Evolutionary conservation across 2,113 vertebrate species (phyloP).

Genomic region (Micronisus gabar): DNA sequence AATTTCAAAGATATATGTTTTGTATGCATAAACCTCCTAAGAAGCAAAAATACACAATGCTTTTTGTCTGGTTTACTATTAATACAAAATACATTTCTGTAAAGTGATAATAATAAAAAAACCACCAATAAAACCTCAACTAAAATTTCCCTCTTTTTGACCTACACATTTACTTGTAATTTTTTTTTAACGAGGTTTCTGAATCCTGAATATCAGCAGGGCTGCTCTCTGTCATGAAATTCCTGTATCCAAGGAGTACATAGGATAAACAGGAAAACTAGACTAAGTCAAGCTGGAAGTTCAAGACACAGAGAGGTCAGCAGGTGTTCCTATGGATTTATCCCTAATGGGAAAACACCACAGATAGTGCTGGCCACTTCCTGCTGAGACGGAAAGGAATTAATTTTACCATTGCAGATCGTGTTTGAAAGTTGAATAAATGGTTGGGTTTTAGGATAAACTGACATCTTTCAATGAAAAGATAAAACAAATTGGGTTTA

Average conservation of each 20-base stretch:
- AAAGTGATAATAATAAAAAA: neutral
- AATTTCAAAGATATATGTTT: neutral
- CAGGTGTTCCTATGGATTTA: neutral
- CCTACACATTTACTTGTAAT: accelerated
- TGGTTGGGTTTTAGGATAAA: neutral
- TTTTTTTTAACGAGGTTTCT: neutral
- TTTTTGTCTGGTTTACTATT: neutral
- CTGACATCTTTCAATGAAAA: neutral
- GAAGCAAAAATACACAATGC: neutral
- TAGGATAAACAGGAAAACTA: neutral
- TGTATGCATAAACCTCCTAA: neutral
- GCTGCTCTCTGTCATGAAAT: neutral
- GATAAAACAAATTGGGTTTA: neutral
- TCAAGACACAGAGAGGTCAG: neutral
- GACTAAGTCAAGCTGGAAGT: neutral
- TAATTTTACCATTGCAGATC: neutral
- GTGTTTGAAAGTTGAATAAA: neutral
- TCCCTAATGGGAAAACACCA: neutral
- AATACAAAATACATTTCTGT: neutral
- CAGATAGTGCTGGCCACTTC: neutral
- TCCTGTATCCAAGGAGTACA: neutral
- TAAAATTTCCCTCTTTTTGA: neutral
- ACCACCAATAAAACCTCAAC: neutral
- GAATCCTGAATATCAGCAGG: neutral
- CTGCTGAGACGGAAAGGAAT: neutral